phyloP scores from a whole-genome alignment of 2,797 vertebrate genomes.

The Eulemur rubriventer region DNA sequence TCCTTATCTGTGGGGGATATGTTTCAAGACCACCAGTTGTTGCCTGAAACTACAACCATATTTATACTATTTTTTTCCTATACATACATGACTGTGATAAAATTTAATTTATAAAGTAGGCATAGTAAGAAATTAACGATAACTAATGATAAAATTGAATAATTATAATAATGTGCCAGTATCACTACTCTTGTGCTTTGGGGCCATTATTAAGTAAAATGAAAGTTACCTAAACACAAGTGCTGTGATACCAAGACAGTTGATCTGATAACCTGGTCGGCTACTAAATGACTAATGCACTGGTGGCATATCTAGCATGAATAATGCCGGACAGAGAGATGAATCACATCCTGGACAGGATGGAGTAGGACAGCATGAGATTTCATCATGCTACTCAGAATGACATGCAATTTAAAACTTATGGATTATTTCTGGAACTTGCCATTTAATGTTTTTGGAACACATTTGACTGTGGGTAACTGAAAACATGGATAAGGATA shows the following conservation, averaged over 20 bases:
- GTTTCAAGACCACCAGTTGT: neutral
- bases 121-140: neutral
- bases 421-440: neutral
- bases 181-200: neutral
- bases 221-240: neutral
- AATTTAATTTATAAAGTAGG: neutral
- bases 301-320: neutral
- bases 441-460: neutral
- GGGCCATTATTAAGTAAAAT: neutral
- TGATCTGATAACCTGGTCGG: neutral
- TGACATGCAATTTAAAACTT: neutral
- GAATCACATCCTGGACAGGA: neutral
- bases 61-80: neutral
- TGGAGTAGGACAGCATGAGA: neutral
- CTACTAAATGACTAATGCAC: neutral
- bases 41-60: neutral
- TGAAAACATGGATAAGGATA: neutral
- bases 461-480: neutral
- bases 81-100: neutral
- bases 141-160: neutral
- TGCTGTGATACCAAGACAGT: neutral
- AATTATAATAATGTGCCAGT: neutral
- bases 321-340: neutral
- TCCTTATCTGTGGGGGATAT: neutral
- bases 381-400: neutral